Evolutionary conservation across 2,797 vertebrate species (phyloP).

Genomic region (Gobionotothen gibberifrons): DNA sequence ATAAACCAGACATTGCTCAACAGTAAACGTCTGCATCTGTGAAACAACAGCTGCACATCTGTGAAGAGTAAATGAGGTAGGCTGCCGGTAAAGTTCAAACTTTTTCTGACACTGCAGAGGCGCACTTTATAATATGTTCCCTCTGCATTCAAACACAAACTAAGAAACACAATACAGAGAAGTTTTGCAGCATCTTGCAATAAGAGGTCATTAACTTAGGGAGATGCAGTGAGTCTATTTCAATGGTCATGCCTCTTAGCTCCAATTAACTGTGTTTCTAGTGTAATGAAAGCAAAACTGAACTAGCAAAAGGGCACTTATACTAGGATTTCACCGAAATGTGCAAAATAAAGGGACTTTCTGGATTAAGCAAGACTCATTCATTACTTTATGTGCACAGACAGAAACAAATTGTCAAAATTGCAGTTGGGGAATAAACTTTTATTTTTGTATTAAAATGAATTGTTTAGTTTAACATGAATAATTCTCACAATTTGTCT

Average conservation of each 20-base stretch:
- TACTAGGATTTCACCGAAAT: background rate
- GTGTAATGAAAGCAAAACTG: slow-evolving; percentile 1
- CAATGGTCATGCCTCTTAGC: background rate
- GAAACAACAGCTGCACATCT: background rate
- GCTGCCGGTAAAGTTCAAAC: slow-evolving; percentile 8
- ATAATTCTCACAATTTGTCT: too few relatives aligned
- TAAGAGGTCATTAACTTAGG: background rate
- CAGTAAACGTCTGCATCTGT: background rate
- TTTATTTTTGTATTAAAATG: too few relatives aligned
- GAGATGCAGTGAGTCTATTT: slow-evolving; percentile 14
- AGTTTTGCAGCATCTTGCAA: background rate
- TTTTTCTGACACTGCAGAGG: background rate
- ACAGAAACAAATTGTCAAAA: background rate
- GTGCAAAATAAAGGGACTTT: background rate
- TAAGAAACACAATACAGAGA: background rate
- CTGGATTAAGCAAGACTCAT: background rate
- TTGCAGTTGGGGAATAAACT: too few relatives aligned
- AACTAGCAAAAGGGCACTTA: slow-evolving; percentile 5
- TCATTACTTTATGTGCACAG: background rate
- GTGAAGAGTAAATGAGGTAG: slow-evolving; percentile 4
- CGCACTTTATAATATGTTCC: background rate
- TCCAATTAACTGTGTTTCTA: slow-evolving; percentile 31
- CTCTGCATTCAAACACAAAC: background rate
- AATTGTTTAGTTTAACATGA: too few relatives aligned
- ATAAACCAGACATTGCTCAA: background rate